Conservation (phyloP, 2,113 vertebrate species). For the Oreochromis niloticus region DNA sequence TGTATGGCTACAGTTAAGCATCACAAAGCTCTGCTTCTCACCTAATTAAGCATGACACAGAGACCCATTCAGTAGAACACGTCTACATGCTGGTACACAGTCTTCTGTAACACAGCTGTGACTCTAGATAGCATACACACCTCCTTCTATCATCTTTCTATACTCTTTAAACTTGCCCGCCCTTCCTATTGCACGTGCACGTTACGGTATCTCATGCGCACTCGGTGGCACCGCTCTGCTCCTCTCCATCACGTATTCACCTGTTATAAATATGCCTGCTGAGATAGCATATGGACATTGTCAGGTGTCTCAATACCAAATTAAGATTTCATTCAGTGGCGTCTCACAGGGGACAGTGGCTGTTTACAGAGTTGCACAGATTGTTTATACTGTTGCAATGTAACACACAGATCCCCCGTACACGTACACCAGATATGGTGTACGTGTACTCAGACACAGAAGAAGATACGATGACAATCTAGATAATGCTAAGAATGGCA, state of each 20-base stretch:
- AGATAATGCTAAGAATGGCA: conserved; percentile 20
- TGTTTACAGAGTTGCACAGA: conserved; percentile 44
- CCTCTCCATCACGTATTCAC: background rate
- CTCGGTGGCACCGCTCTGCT: background rate
- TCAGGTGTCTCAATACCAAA: conserved; percentile 46
- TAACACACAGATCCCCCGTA: background rate
- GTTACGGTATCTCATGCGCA: background rate
- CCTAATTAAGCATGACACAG: background rate
- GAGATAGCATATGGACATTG: conserved; percentile 25
- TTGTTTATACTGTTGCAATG: conserved; percentile 29
- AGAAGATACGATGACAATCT: conserved; percentile 35
- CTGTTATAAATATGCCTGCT: background rate
- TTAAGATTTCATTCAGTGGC: conserved; percentile 57
- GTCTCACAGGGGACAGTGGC: background rate
- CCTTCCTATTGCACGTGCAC: background rate
- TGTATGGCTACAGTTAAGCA: background rate
- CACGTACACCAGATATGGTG: background rate
- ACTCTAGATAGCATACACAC: background rate
- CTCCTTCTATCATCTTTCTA: background rate
- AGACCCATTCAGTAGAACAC: background rate
- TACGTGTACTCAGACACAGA: conserved; percentile 55
- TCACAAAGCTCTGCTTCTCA: background rate
- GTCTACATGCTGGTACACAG: background rate
- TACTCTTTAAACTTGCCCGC: background rate
- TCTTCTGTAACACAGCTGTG: background rate